Conservation (phyloP, 2,797 vertebrate genomes). For the Harpagifer antarcticus region DNA sequence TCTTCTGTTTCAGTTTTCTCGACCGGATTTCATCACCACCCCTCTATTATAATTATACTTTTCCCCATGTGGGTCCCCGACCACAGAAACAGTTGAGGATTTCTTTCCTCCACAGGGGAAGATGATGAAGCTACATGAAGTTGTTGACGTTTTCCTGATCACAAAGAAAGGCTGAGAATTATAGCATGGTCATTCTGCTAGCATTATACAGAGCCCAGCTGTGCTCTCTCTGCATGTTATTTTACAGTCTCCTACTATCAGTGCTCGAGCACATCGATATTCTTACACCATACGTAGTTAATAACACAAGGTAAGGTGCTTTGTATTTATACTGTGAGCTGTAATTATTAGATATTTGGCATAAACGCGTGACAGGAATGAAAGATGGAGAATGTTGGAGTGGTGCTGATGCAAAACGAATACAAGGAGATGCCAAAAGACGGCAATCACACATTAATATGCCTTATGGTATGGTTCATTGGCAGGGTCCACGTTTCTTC, state of each 20-base stretch:
- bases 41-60: constrained; percentile 38
- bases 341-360: constrained; percentile 18
- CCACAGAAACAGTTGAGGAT: constrained; percentile 22
- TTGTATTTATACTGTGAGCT: constrained; percentile 24
- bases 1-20: constrained; percentile 44
- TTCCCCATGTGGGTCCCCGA: constrained; percentile 14
- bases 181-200: background rate
- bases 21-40: constrained; percentile 39
- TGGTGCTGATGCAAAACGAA: constrained; percentile 19
- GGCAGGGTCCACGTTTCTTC: constrained; percentile 11
- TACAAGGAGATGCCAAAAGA: constrained; percentile 5
- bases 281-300: constrained; percentile 6
- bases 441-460: constrained; percentile 21
- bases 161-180: constrained; percentile 32
- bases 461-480: constrained; percentile 19
- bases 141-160: constrained; percentile 22
- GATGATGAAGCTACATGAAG: constrained; percentile 7
- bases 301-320: constrained; percentile 18
- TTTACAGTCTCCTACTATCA: constrained; percentile 19
- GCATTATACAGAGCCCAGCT: constrained; percentile 17
- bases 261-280: constrained; percentile 27
- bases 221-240: constrained; percentile 4
- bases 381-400: constrained; percentile 23
- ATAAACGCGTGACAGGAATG: constrained; percentile 12
- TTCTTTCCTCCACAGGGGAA: constrained; percentile 18